Conservation (phyloP, 2,888 invertebrate genomes). For the Tineola bisselliella region DNA sequence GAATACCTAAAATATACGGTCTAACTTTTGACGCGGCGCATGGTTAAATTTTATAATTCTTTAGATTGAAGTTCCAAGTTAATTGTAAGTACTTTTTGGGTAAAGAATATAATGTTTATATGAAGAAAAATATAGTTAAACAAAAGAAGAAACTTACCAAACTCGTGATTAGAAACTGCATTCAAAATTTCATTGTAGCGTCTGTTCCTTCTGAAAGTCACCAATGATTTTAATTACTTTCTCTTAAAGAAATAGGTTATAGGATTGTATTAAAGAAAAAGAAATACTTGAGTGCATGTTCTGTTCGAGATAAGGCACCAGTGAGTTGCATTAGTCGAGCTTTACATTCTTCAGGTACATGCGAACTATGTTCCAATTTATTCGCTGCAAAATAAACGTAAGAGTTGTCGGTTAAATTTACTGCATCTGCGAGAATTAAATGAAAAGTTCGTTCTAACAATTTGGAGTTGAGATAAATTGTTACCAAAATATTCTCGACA, state of each 20-base stretch:
- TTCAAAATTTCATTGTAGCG: background rate
- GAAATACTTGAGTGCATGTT: slow-evolving; percentile 40
- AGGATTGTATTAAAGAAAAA: background rate
- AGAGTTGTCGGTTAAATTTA: background rate
- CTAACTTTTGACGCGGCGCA: background rate
- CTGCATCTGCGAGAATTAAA: background rate
- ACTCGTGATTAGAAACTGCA: background rate
- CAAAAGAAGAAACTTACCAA: background rate
- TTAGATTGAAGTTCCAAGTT: too few relatives aligned
- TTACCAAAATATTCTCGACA: too few relatives aligned
- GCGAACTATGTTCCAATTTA: background rate
- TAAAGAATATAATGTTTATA: too few relatives aligned
- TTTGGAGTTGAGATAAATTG: too few relatives aligned
- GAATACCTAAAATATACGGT: background rate
- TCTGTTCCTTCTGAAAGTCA: background rate
- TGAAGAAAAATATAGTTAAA: too few relatives aligned
- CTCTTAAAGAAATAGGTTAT: background rate
- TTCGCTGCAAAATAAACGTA: background rate
- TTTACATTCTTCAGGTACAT: slow-evolving; percentile 1
- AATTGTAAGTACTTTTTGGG: too few relatives aligned
- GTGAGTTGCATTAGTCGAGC: slow-evolving; percentile 26
- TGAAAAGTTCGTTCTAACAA: background rate
- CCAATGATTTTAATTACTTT: background rate
- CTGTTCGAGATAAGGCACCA: slow-evolving; percentile 35
- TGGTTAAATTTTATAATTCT: background rate